A percentile compares a stretch with the other conserved stretches of the same genome.
Conservation (phyloP, 2,888 invertebrate genomes). For the Deilephila elpenor region DNA sequence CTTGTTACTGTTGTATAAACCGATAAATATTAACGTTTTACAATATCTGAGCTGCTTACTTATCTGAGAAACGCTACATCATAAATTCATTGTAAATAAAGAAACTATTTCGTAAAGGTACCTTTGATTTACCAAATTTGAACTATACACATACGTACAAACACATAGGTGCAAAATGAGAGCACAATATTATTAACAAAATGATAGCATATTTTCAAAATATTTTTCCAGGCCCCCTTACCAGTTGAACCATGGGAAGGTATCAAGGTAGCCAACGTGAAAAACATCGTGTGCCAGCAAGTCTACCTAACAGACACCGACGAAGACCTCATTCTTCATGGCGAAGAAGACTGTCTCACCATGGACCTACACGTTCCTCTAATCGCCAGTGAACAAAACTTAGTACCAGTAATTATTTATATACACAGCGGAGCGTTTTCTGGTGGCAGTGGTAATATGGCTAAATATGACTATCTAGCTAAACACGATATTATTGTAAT, state of each 20-base stretch:
- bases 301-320: constrained; percentile 60
- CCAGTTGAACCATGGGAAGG: constrained; percentile 67
- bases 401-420: constrained; percentile 72
- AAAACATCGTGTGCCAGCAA: constrained; percentile 64
- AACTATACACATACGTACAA: not conserved
- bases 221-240: constrained; percentile 66
- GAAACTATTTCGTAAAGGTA: too few relatives aligned
- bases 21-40: too few relatives aligned
- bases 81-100: too few relatives aligned
- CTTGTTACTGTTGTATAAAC: too few relatives aligned
- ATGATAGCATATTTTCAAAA: too few relatives aligned
- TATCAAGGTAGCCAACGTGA: constrained; percentile 53
- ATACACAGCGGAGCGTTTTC: constrained; percentile 76
- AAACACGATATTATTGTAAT: constrained; percentile 88
- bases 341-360: constrained; percentile 69
- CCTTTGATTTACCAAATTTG: too few relatives aligned
- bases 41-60: too few relatives aligned
- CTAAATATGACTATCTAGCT: constrained; percentile 85
- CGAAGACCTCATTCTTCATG: constrained; percentile 56
- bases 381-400: constrained; percentile 61
- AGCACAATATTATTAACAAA: too few relatives aligned
- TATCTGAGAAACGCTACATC: too few relatives aligned
- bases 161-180: not conserved
- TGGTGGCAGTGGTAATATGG: constrained; percentile 73
- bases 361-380: constrained; percentile 67